These are phyloP conservation scores for Pissodes strobi DNA, from an alignment of 1,140 invertebrate species.

Conservation along the genomic window DNA sequence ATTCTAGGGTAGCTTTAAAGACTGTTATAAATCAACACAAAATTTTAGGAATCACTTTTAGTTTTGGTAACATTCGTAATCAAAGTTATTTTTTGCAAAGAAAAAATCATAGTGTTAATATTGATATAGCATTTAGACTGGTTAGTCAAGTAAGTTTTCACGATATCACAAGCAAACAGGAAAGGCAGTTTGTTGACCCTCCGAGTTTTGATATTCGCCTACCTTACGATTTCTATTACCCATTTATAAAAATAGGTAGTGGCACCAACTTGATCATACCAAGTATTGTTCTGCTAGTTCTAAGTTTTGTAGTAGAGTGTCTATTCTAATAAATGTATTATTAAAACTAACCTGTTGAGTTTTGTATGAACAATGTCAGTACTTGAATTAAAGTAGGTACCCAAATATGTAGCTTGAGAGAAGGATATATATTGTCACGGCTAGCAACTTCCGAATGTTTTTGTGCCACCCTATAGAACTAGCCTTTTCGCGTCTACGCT, in stretches of 20 bases:
- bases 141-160: constrained; percentile 43
- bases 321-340: no score
- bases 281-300: background rate
- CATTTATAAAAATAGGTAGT: constrained; percentile 49
- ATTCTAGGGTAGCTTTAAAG: constrained; percentile 42
- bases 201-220: constrained; percentile 49
- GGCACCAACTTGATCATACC: background rate
- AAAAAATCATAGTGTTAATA: constrained; percentile 3
- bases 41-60: constrained; percentile 41
- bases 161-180: constrained; percentile 48
- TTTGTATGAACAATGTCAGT: no score
- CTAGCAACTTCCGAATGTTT: no score
- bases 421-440: no score
- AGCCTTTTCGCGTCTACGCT: no score
- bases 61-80: constrained; percentile 33
- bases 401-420: no score
- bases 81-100: constrained; percentile 33
- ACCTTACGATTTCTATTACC: constrained; percentile 56
- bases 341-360: no score
- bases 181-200: constrained; percentile 43
- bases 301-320: background rate
- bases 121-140: constrained; percentile 27
- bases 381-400: no score
- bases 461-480: no score
- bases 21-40: constrained; percentile 46